These are phyloP conservation scores for Thymelicus sylvestris DNA, from an alignment of 2,888 invertebrate genomes.

Conservation along the genomic window DNA sequence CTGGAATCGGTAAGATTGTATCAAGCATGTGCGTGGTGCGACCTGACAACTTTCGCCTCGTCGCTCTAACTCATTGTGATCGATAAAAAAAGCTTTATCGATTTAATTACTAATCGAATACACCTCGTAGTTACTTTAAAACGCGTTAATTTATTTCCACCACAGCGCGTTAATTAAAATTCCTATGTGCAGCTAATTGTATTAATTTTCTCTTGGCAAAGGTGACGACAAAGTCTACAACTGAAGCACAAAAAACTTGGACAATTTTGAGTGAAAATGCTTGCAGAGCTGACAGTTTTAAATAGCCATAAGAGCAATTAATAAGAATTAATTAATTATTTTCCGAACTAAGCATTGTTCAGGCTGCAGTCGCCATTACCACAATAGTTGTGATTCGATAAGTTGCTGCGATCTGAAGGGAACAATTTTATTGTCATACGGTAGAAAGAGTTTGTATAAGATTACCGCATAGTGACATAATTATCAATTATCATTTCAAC, in stretches of 20 bases:
- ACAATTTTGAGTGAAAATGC: too few species aligned
- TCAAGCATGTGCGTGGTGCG: background rate
- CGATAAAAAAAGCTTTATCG: constrained; percentile 7
- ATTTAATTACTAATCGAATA: background rate
- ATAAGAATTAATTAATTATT: background rate
- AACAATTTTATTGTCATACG: too few species aligned
- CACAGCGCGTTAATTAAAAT: too few species aligned
- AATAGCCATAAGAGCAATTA: background rate
- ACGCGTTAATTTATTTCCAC: too few species aligned
- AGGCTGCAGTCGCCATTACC: background rate
- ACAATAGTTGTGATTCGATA: constrained; percentile 28
- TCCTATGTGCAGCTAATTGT: too few species aligned
- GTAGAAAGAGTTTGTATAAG: too few species aligned
- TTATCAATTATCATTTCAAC: too few species aligned
- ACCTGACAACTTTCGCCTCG: constrained; percentile 4
- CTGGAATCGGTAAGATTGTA: constrained; percentile 2
- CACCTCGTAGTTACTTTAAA: background rate
- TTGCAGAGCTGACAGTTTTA: background rate
- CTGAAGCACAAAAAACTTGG: too few species aligned
- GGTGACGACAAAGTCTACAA: too few species aligned
- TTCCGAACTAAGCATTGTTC: background rate
- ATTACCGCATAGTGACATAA: too few species aligned
- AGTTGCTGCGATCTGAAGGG: background rate
- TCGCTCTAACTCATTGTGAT: constrained; percentile 6
- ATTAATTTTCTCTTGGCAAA: too few species aligned